These are phyloP conservation scores for Lysandra bellargus DNA, from an alignment of 2,888 invertebrate species.

Conservation along the genomic window DNA sequence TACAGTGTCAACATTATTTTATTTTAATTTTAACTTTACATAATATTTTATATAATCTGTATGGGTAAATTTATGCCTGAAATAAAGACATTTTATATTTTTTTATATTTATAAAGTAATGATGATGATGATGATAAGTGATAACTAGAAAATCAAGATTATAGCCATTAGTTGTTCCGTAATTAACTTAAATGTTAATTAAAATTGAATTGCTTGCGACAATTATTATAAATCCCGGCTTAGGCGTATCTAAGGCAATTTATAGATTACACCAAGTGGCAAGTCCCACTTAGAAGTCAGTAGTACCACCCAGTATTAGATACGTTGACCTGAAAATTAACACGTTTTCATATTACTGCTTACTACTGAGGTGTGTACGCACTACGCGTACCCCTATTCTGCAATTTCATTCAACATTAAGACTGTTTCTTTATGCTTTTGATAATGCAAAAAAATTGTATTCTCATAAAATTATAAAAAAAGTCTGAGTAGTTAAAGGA, in stretches of 20 bases:
- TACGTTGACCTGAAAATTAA: constrained; percentile 17
- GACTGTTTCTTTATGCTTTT: too few relatives aligned
- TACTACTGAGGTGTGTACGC: not conserved
- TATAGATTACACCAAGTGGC: constrained; percentile 2
- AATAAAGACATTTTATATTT: too few relatives aligned
- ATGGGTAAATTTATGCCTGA: too few relatives aligned
- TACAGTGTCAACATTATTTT: too few relatives aligned
- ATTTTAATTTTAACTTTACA: too few relatives aligned
- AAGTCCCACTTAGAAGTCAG: constrained; percentile 4
- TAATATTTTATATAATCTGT: too few relatives aligned
- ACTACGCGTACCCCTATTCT: not conserved
- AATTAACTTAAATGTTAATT: not conserved
- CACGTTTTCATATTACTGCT: constrained; percentile 18
- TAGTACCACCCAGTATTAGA: constrained; percentile 3
- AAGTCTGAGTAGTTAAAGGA: too few relatives aligned
- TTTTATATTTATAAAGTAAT: not conserved
- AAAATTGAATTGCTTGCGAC: not conserved
- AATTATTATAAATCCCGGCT: constrained; percentile 3
- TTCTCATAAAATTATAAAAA: too few relatives aligned
- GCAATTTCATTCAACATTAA: too few relatives aligned
- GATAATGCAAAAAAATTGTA: too few relatives aligned
- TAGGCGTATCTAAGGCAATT: constrained; percentile 11
- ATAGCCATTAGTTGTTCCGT: not conserved
- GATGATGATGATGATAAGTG: not conserved
- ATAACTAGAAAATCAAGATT: not conserved